These are phyloP conservation scores for Anguilla pacifica DNA, from an alignment of 2,797 vertebrate genomes.

Conservation along the genomic window DNA sequence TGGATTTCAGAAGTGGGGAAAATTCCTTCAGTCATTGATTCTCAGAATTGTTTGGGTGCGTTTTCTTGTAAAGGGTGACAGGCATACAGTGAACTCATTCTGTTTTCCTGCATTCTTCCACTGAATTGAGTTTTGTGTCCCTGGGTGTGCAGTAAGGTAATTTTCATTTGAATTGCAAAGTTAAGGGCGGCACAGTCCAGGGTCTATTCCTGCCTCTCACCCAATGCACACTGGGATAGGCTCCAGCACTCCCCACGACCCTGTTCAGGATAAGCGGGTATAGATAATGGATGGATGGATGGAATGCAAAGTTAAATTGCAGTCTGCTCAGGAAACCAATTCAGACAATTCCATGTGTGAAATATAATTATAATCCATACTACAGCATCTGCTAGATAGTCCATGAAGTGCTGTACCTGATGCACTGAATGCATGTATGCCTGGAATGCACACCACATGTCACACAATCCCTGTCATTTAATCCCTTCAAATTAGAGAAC, in stretches of 20 bases:
- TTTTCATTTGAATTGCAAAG: not conserved
- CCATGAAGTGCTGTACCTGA: not conserved
- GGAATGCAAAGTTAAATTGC: too few relatives aligned
- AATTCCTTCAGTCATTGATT: not conserved
- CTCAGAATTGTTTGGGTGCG: not conserved
- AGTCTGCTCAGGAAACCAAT: too few relatives aligned
- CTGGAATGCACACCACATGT: slow-evolving; percentile 46
- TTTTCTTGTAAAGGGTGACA: not conserved
- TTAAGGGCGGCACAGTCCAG: not conserved
- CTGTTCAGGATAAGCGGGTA: too few relatives aligned
- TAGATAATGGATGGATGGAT: too few relatives aligned
- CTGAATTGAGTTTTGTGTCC: not conserved
- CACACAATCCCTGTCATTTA: slow-evolving; percentile 53
- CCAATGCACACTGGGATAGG: not conserved
- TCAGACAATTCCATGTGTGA: not conserved
- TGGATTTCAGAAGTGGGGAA: not conserved
- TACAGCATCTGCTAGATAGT: not conserved
- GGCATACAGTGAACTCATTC: not conserved
- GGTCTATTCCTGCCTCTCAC: not conserved
- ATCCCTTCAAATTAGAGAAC: slow-evolving; percentile 34
- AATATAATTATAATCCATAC: not conserved
- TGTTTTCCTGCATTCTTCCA: not conserved
- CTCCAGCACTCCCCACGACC: too few relatives aligned
- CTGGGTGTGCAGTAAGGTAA: not conserved
- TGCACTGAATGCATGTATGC: not conserved